Evolutionary conservation across 2,113 vertebrate genomes (phyloP).

Genomic region (Cygnus buccinator): DNA sequence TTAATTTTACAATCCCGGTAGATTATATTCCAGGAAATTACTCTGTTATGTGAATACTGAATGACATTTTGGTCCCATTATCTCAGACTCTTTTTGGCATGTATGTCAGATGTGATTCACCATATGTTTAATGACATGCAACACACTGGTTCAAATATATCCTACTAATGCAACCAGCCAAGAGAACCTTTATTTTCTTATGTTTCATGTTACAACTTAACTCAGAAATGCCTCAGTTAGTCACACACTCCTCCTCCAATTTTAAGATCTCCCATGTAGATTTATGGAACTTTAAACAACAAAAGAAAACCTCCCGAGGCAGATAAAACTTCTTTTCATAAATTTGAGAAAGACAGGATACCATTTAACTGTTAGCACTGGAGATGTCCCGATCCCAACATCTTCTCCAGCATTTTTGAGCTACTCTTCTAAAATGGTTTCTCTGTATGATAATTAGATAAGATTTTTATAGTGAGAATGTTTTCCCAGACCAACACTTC

Average conservation of each 20-base stretch:
- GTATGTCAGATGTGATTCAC: slow-evolving; percentile 31
- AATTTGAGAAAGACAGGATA: background rate
- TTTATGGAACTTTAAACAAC: slow-evolving; percentile 9
- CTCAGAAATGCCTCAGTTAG: slow-evolving; percentile 18
- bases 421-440: background rate
- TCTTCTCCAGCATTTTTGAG: background rate
- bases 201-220: slow-evolving; percentile 9
- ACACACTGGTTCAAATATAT: slow-evolving; percentile 16
- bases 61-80: slow-evolving; percentile 56
- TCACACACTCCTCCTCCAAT: background rate
- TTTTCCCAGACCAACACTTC: background rate
- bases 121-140: slow-evolving; percentile 4
- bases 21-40: slow-evolving; percentile 47
- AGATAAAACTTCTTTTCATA: slow-evolving; percentile 2
- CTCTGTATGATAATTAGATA: background rate
- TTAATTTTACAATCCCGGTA: background rate
- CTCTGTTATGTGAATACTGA: background rate
- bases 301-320: background rate
- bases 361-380: background rate
- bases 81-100: slow-evolving; percentile 36
- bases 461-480: background rate
- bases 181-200: slow-evolving; percentile 17
- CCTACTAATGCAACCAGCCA: background rate
- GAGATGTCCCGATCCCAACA: background rate
- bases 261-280: background rate